Base-by-base conservation (phyloP, 1,140 invertebrate genomes). In the Aporrectodea caliginosa region DNA sequence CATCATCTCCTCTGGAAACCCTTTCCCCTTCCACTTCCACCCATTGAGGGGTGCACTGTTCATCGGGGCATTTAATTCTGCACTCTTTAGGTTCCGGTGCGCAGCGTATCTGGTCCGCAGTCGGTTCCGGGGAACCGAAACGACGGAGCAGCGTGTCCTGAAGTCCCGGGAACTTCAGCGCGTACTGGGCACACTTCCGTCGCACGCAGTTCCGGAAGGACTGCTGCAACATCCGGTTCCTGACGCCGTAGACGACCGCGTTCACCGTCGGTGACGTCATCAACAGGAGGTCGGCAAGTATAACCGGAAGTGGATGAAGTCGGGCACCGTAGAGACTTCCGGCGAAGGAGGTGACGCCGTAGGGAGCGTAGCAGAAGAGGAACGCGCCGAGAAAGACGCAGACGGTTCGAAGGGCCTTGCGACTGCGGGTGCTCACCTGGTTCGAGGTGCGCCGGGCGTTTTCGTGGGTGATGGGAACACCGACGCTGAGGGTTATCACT, bases 141-240 rank as follows among this genome's bases (percentile, higher is more conserved):
- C 22, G 43, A 12, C 43, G 6, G 43, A 58, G 43, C 6, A 58
- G 6, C 22, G 43, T 22, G 6, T 6, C 43, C 6, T 58, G 43
- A 12, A 58, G 43, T 58, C 43, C 6, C 43, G 43, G 43, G 22
- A 58, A 58, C 43, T 58, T 58, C 43, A 58, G 43, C 43, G 43
- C 43, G 43, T 58, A 58, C 6, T 78, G 77, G 27, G 34, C 58
- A 16, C 30, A 91, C 86, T 93, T 91, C 87, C 93, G 93, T n/a
- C 93, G 88, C 90, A 92, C 92, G 84, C 94, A 94, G 83, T 93
- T 93, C 82, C 92, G 90, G 78, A 94, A 91, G 35, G 92, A 92
- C 84, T 92, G 91, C 81, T 91, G 89, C 14, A 86, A 71, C 29
- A 87, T 90, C 86, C 92, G 91, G 84, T 92, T 93, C 84, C 93